Conservation (phyloP, 2,888 invertebrate genomes). For the Drosophila maculinotata region DNA sequence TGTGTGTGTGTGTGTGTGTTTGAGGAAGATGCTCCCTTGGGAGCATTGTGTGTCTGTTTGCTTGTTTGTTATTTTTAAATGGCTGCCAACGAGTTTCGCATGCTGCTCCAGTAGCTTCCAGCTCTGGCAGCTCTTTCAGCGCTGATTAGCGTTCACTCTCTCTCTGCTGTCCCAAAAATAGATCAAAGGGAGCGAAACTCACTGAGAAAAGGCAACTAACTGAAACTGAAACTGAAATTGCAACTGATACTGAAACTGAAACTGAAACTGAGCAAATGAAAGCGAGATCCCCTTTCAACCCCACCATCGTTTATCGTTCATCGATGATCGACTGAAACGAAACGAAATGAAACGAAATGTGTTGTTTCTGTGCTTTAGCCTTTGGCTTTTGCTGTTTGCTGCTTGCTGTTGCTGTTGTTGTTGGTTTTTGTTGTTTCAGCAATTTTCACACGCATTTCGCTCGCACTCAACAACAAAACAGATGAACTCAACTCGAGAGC, state of each 20-base stretch:
- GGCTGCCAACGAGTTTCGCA: conserved; percentile 15
- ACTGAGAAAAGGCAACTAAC: conserved; percentile 3
- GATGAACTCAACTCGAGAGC: background rate
- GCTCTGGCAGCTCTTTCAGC: conserved; percentile 2
- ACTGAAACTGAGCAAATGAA: background rate
- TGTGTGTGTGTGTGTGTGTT: background rate
- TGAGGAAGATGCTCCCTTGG: background rate
- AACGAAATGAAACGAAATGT: no score
- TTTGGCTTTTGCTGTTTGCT: background rate
- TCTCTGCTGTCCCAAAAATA: conserved; percentile 23
- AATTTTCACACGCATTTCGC: background rate
- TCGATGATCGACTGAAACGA: conserved; percentile 2
- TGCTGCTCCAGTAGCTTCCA: conserved; percentile 8
- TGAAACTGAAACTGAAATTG: conserved; percentile 10
- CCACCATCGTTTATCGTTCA: no score
- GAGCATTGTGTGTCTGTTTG: background rate
- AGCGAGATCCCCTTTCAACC: background rate
- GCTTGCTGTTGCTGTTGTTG: no score
- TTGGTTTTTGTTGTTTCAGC: no score
- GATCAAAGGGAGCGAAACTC: conserved; percentile 37
- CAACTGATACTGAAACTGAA: background rate
- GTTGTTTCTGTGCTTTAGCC: background rate
- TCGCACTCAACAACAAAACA: background rate
- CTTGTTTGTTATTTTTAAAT: conserved; percentile 38
- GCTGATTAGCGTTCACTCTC: conserved; percentile 16